A percentile compares a stretch with the other conserved stretches of the same genome.
These are phyloP conservation scores for Cosmorhoe ocellata DNA, from an alignment of 2,888 invertebrate genomes.

Conservation along the genomic window DNA sequence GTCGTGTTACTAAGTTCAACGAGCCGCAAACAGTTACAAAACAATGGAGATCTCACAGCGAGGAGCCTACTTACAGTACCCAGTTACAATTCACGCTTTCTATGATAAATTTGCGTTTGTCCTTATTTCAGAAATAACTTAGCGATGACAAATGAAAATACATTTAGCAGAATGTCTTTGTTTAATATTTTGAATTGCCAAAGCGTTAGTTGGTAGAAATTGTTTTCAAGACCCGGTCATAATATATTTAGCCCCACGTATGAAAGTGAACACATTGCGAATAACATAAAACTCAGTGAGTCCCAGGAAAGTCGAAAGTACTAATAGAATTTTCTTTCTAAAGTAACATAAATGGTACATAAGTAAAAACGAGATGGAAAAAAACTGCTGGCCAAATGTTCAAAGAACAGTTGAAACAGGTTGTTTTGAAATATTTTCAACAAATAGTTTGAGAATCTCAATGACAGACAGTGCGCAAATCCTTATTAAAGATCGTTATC, in stretches of 20 bases:
- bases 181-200: neutral
- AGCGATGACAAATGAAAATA: neutral
- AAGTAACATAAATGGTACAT: no score
- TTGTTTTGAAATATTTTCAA: no score
- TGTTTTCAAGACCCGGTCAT: neutral
- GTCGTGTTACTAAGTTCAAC: slow-evolving; percentile 18
- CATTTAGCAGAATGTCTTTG: neutral
- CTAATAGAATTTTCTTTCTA: no score
- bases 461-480: no score
- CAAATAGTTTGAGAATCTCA: no score
- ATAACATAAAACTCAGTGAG: neutral
- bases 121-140: slow-evolving; percentile 16
- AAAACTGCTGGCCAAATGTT: no score
- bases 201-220: neutral
- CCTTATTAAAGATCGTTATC: no score
- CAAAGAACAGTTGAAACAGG: no score
- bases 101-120: slow-evolving; percentile 16
- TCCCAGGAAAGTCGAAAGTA: no score
- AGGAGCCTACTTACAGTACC: slow-evolving; percentile 21
- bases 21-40: slow-evolving; percentile 30
- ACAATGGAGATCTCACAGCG: slow-evolving; percentile 33
- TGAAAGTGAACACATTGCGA: neutral
- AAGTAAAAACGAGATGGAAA: no score
- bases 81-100: slow-evolving; percentile 27
- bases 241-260: neutral